Conservation (phyloP, 2,797 vertebrate species). For the Odontamblyopus lacepedii region DNA sequence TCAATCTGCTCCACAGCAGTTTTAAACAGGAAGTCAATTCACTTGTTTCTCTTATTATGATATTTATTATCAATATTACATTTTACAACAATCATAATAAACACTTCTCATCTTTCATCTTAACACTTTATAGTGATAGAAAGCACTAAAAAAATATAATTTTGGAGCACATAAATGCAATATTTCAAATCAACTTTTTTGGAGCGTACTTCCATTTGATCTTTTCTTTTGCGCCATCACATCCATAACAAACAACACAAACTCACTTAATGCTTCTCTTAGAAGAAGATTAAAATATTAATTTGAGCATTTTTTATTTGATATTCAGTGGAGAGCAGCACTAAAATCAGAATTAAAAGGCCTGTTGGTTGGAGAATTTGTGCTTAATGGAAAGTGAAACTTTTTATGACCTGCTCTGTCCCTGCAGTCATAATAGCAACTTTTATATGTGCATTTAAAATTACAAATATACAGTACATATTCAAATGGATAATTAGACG, state of each 20-base stretch:
- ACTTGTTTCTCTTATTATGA: no score
- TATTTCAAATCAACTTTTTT: no score
- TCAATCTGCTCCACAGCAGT: no score
- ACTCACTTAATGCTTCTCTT: conserved; percentile 51
- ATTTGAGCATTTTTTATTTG: conserved; percentile 57
- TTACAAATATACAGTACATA: conserved; percentile 18
- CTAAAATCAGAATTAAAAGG: conserved; percentile 66
- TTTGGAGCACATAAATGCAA: no score
- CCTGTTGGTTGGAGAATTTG: conserved; percentile 43
- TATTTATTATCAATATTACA: no score
- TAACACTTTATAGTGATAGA: no score
- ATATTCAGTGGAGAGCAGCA: conserved; percentile 47
- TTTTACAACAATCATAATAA: no score
- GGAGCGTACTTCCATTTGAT: not conserved
- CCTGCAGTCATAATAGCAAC: conserved; percentile 44
- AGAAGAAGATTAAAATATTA: conserved; percentile 66
- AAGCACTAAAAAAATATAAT: no score
- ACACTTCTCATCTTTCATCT: no score
- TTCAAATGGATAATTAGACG: conserved; percentile 38
- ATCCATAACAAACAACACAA: conserved; percentile 35
- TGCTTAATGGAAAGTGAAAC: conserved; percentile 56
- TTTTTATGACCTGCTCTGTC: conserved; percentile 64
- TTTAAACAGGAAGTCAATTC: no score
- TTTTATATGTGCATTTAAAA: conserved; percentile 49
- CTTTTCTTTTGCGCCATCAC: conserved; percentile 8